Evolutionary conservation across 2,113 vertebrate genomes (phyloP), one percentile per base, ranked within the genome.

Genomic region (Phylloscopus trochiloides): DNA sequence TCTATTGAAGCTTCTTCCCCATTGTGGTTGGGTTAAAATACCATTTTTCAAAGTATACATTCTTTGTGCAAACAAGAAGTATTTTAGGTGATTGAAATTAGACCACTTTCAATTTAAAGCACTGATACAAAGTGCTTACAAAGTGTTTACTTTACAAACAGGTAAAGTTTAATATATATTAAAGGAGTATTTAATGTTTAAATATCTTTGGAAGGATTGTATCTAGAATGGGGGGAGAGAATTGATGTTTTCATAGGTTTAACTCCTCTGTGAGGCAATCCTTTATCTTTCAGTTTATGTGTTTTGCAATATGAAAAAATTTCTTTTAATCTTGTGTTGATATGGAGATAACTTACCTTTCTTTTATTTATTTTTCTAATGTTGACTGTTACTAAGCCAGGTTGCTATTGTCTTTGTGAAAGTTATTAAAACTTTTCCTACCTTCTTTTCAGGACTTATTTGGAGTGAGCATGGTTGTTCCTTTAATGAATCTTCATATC

Each of bases 401-500:
- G 5, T 55, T 85, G 50, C 10, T 19, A 17, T 50, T 15, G 28
- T 65, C 40, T 93, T 61, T 91, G 28, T 72, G 42, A 12, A 75
- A 58, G 9, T 66, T 77, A 52, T 22, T 55, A 29, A 67, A 77
- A 74, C 10, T 74, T 48, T 29, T 55, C 58, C 51, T 91, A 50
- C 18, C 32, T 96, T 94, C 66, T 47, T 96, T 95, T 81, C 96
- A 99, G 99, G 99, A 99, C 90, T 97, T 99, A 94, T 99, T 99
- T 96, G 99, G 99, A 77, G 99, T 99, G 88, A 99, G 99, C 97
- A 98, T 99, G 99, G 98, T 99, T 65, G 98, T 99, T 77, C 99
- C 99, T 50, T 96, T 99, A 92, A 96, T 99, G 97, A 99, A 98
- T 89, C 98, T 98, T 97, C 99, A 99, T 36, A 98, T 99, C 81